These are phyloP conservation scores for Oligia fasciuncula DNA, from an alignment of 2,888 invertebrate species.

Conservation along the genomic window DNA sequence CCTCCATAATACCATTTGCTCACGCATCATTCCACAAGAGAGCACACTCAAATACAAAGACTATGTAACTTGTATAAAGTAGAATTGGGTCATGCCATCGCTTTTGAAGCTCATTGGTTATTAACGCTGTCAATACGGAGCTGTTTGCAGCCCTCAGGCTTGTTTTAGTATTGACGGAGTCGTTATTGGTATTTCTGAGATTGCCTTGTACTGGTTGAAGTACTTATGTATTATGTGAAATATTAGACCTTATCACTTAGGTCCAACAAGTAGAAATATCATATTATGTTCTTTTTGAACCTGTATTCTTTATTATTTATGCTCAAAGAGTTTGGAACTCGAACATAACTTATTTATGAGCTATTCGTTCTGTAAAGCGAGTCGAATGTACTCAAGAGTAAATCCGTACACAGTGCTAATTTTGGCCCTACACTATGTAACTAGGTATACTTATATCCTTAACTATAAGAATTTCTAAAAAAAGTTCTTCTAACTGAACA, in stretches of 20 bases:
- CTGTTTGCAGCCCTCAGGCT: conserved; percentile 12
- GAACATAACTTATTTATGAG: too few species aligned
- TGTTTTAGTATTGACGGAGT: conserved; percentile 23
- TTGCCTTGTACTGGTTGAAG: neutral
- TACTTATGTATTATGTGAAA: neutral
- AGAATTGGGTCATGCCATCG: conserved; percentile 5
- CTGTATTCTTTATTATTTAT: too few species aligned
- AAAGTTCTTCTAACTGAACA: too few species aligned
- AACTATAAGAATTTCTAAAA: too few species aligned
- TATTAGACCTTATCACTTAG: neutral
- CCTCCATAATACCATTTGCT: neutral
- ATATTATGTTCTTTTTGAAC: neutral
- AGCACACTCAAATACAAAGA: neutral
- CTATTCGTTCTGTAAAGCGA: too few species aligned
- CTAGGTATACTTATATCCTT: too few species aligned
- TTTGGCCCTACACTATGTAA: too few species aligned
- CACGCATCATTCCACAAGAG: neutral
- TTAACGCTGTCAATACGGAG: conserved; percentile 29
- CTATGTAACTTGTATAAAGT: neutral
- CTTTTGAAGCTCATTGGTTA: conserved; percentile 23
- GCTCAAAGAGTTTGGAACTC: too few species aligned
- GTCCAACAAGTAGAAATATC: neutral
- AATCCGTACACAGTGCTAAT: too few species aligned
- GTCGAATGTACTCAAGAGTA: too few species aligned
- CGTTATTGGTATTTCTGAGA: conserved; percentile 17